Evolutionary conservation across 2,113 vertebrate species (phyloP).

Genomic region (Talpa occidentalis): DNA sequence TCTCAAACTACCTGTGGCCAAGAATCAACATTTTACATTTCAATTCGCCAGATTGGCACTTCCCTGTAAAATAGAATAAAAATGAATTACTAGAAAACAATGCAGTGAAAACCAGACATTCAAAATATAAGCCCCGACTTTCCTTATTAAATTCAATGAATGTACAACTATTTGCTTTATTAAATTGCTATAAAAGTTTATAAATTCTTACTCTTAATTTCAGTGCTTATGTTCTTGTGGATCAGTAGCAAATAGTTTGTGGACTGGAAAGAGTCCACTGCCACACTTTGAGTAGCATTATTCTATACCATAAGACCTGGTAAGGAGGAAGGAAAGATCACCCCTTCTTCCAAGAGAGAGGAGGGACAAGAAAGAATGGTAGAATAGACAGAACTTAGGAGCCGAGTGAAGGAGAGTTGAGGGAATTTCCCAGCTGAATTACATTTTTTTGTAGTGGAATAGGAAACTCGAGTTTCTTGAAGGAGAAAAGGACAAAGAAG

Average conservation of each 20-base stretch:
- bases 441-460: background rate
- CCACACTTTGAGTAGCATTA: background rate
- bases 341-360: background rate
- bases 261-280: background rate
- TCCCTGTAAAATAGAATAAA: constrained; percentile 37
- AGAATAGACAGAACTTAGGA: constrained; percentile 1
- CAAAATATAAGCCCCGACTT: constrained; percentile 24
- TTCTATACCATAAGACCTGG: background rate
- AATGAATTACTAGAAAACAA: constrained; percentile 50
- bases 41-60: background rate
- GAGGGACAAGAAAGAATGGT: background rate
- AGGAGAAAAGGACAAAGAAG: constrained; percentile 6
- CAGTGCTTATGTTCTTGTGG: background rate
- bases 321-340: constrained; percentile 21
- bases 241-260: constrained; percentile 3
- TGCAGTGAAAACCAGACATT: constrained; percentile 35
- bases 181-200: background rate
- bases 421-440: background rate
- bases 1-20: constrained; percentile 21
- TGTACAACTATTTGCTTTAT: background rate
- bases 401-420: background rate
- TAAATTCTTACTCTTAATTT: constrained; percentile 26
- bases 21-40: constrained; percentile 17
- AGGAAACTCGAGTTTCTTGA: constrained; percentile 34
- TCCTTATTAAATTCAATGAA: constrained; percentile 9